Evolutionary conservation across 2,797 vertebrate genomes (phyloP), one percentile per base, ranked within the genome.

Genomic region (Microctenopoma stevenorrisi): DNA sequence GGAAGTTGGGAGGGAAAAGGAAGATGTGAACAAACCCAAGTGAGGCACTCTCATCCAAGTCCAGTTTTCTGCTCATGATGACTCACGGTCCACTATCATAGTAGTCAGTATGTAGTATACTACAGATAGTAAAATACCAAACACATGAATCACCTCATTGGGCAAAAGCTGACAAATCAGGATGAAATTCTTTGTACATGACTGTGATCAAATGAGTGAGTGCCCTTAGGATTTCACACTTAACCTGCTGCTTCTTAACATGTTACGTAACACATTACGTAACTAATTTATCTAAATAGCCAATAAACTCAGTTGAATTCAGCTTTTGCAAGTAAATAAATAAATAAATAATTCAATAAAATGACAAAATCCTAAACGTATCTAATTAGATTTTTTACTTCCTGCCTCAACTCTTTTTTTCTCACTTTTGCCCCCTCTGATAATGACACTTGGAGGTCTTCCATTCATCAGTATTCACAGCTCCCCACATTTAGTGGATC

Each of bases 61-160:
- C 38, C 12, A 77, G 51, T 80, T 84, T 81, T 86, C 78, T 76
- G 55, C 37, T 54, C 18, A 1, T 66, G 61, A 49, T 92, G 90
- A 92, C 70, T 92, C 92, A 91, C 73, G 37, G 86, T 84, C 81
- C 84, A 86, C 74, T 40, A 54, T 65, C 48, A 35, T 14, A 64
- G 58, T 30, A 40, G 47, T 56, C 59, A 68, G 64, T 62, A 30
- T 77, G 62, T n/a, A 43, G 42, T 44, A 46, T 15, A 18, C 71
- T 18, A 73, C 47, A 48, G 47, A 73, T 59, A 56, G 84, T 76
- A 62, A 60, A 78, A 87, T 79, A 7, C 25, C 75, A 42, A 35
- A 62, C 37, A 7, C 13, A 71, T 88, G 82, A 91, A 64, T 91
- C 88, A 88, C 38, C 10, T 22, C 38, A 68, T 8, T 46, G 68